These are phyloP conservation scores for Cecidostiba fungosa DNA, from an alignment of 2,888 invertebrate species.

Conservation along the genomic window DNA sequence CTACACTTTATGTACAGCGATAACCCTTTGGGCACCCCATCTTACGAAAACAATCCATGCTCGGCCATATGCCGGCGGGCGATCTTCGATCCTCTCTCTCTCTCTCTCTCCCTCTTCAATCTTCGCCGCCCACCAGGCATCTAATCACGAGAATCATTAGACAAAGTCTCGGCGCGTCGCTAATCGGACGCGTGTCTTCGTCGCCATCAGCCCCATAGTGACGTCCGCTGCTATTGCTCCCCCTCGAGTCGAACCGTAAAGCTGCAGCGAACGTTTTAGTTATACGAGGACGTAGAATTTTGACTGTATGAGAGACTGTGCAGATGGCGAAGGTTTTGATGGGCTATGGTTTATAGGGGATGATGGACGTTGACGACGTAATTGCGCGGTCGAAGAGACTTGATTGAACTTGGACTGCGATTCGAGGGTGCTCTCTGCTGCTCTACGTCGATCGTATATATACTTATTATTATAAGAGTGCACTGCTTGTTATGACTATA, in stretches of 20 bases:
- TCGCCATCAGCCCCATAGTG: background rate
- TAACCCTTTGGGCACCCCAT: background rate
- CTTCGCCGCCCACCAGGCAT: background rate
- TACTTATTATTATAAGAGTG: background rate
- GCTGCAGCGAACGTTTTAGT: conserved; percentile 1
- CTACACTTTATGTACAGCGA: background rate
- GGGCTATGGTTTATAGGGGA: background rate
- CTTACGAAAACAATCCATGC: background rate
- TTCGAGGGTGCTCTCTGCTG: background rate
- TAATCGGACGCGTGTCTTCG: conserved; percentile 17
- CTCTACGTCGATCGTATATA: background rate
- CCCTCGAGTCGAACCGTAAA: background rate
- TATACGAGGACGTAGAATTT: conserved; percentile 10
- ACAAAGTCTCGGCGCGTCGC: background rate
- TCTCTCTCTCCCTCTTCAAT: too few species aligned
- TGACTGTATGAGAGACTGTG: background rate
- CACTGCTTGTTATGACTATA: background rate
- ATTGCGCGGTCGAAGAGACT: conserved; percentile 34
- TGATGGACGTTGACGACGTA: conserved; percentile 27
- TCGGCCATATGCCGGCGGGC: background rate
- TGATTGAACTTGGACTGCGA: background rate
- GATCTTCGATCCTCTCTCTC: background rate
- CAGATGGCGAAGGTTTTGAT: conserved; percentile 12
- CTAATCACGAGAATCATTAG: conserved; percentile 41
- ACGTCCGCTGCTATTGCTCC: background rate